Evolutionary conservation across 92 coral and sea anemone genomes (phyloP), one percentile per base, ranked within the genome.

Genomic region (Epizoanthus illoricatus): DNA sequence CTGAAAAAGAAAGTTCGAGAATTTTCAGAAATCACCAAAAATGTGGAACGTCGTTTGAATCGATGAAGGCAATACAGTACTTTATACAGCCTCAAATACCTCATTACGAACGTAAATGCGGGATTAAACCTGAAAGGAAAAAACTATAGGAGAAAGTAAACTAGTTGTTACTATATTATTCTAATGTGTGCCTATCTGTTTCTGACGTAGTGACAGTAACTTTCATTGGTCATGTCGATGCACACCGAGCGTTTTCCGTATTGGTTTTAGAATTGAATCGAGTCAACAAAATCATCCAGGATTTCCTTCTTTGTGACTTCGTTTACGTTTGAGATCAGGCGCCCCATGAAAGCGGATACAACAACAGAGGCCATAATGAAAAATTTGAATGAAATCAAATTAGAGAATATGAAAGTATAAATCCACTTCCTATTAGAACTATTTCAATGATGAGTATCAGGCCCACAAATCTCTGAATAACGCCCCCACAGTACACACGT

Each of bases 291-390:
- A 21, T 16, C 15, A 65, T 5, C 39, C 70, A 65, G 70, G 70
- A 65, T 65, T 65, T 65, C 70, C 70, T 65, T 65, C 70, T 65
- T 65, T 65, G 23, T 24, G 41, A 65, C 43, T 23, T 24, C 1
- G 70, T 23, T 28, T 39, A 65, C 40, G 13, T 33, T 21, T 23
- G 21, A 13, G 42, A 65, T 65, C 70, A 65, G 18, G 10, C 70
- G 70, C 80, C 80, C 80, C 65, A 74, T 57, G 66, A 11, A 21
- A 57, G 59, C 65, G 80, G 80, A 74, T 23, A n/a, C 65, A 75
- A 36, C 54, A 59, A 58, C 68, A 40, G 60, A 11, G 70, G n/a
- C 70, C 72, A 68, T 20, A 33, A 24, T 1, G 65, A 61, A 61
- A n/a, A 40, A 28, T 39, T 42, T 76, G 70, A 73, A 73, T 73